These are phyloP conservation scores for Galaxea fascicularis DNA, from an alignment of 92 coral and sea anemone species.

Conservation along the genomic window DNA sequence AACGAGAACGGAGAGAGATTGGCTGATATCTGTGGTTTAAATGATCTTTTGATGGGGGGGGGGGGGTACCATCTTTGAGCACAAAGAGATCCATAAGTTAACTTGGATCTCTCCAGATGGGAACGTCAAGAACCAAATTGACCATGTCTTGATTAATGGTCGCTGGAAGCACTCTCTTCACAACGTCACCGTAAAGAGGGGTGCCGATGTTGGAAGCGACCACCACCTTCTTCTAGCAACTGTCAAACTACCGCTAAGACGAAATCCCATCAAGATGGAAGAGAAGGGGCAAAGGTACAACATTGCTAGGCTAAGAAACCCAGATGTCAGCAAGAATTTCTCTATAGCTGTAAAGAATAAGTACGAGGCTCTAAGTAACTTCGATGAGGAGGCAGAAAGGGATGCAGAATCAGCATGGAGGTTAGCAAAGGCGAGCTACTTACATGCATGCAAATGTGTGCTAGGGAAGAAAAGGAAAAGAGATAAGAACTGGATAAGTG, in stretches of 20 bases:
- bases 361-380: background rate
- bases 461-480: conserved; percentile 2
- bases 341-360: too few species aligned
- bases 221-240: conserved; percentile 16
- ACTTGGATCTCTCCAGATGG: conserved; percentile 6
- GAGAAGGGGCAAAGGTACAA: conserved; percentile 1
- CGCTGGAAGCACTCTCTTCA: conserved; percentile 1
- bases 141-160: conserved; percentile 9
- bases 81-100: conserved; percentile 5
- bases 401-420: conserved; percentile 11
- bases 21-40: conserved; percentile 16
- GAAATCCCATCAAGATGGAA: conserved; percentile 8
- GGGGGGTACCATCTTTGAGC: conserved; percentile 14
- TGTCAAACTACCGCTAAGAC: conserved; percentile 1
- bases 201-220: conserved; percentile 9
- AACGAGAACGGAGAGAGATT: conserved; percentile 24
- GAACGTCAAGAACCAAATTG: conserved; percentile 6
- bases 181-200: conserved; percentile 3
- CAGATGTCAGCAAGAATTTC: background rate
- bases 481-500: conserved; percentile 16
- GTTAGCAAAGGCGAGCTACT: conserved; percentile 1
- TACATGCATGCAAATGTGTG: too few species aligned
- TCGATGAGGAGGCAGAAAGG: conserved; percentile 11
- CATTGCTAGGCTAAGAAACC: background rate
- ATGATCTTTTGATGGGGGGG: conserved; percentile 7